A percentile compares a stretch with the other conserved stretches of the same genome.
Conservation (phyloP, 2,888 invertebrate genomes). For the Dione vanillae region DNA sequence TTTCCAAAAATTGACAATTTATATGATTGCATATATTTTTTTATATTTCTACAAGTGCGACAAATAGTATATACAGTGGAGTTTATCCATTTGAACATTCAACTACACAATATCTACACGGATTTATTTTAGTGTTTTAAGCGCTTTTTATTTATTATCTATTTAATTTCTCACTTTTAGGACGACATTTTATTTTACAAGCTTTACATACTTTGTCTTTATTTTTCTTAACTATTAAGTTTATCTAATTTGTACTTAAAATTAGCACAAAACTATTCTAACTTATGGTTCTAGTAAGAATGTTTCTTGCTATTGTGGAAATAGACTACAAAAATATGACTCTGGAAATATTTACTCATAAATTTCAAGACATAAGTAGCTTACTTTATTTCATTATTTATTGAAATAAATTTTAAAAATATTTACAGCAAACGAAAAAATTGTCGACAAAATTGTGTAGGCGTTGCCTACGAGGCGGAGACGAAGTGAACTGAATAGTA, state of each 20-base stretch:
- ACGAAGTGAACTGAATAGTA: too few relatives aligned
- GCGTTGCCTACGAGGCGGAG: too few relatives aligned
- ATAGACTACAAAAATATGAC: background rate
- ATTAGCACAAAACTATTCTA: constrained; percentile 13
- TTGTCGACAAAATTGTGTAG: too few relatives aligned
- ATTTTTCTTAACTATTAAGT: constrained; percentile 5
- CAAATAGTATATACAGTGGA: background rate
- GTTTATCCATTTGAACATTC: background rate
- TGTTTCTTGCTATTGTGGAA: background rate
- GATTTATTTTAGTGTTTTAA: constrained; percentile 20
- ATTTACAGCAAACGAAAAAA: too few relatives aligned
- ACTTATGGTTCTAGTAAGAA: background rate
- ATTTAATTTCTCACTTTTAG: constrained; percentile 58
- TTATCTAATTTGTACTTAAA: constrained; percentile 30
- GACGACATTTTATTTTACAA: constrained; percentile 49
- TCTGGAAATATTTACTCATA: background rate
- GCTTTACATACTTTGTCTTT: constrained; percentile 34
- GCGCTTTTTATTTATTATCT: background rate
- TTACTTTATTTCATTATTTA: too few relatives aligned
- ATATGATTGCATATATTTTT: background rate
- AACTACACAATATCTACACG: background rate
- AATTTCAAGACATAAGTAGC: too few relatives aligned
- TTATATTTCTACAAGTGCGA: background rate
- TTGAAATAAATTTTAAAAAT: too few relatives aligned
- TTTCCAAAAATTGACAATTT: constrained; percentile 11